Evolutionary conservation across 2,797 vertebrate species (phyloP).

Genomic region (Masticophis lateralis): DNA sequence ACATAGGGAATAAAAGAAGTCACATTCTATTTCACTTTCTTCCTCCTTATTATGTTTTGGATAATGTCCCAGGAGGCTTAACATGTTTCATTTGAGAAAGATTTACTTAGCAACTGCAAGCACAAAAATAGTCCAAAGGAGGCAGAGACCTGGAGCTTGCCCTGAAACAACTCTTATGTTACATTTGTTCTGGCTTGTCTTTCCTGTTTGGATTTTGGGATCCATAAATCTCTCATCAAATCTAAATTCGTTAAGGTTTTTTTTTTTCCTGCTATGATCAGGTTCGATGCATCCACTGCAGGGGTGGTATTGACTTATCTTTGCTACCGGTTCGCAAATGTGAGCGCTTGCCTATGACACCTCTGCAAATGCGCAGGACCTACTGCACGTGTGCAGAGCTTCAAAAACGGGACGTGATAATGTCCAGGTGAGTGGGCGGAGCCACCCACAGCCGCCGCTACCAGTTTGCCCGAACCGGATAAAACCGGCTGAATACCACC

Average conservation of each 20-base stretch:
- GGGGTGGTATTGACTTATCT: too few relatives aligned
- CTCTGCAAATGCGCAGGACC: too few relatives aligned
- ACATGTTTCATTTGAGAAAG: background rate
- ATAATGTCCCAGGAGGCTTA: background rate
- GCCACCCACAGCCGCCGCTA: too few relatives aligned
- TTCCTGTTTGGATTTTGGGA: conserved; percentile 4
- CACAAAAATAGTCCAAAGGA: background rate
- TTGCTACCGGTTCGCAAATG: too few relatives aligned
- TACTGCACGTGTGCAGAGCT: too few relatives aligned
- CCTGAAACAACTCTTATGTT: background rate
- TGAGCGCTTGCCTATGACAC: too few relatives aligned
- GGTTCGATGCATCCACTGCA: background rate
- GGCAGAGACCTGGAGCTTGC: background rate
- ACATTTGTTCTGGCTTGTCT: background rate
- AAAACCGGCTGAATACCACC: too few relatives aligned
- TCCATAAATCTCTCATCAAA: conserved; percentile 1
- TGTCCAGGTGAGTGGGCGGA: too few relatives aligned
- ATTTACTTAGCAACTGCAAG: background rate
- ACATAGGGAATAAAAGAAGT: background rate
- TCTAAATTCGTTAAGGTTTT: conserved; percentile 6
- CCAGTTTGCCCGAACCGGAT: too few relatives aligned
- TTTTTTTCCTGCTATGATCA: conserved; percentile 14
- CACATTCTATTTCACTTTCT: background rate
- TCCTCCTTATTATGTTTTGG: background rate
- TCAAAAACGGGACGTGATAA: too few relatives aligned